Percentiles rank a stretch among this genome's conserved stretches.
phyloP scores from a whole-genome alignment of 2,888 invertebrate species.

The Agrilus cyanescens region DNA sequence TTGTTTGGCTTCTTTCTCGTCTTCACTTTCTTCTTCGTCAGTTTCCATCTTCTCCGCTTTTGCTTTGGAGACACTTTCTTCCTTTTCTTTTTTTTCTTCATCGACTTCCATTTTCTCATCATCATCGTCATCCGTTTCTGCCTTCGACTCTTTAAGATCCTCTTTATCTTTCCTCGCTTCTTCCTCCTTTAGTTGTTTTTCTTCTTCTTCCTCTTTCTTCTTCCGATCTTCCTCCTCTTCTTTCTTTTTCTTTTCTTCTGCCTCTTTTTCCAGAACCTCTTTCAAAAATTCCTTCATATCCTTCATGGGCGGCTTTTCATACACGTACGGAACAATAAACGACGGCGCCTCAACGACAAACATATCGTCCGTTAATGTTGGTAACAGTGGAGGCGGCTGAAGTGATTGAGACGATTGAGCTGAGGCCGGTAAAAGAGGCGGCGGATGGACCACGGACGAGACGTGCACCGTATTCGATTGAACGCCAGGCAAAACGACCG shows the following conservation, averaged over 20 bases:
- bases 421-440: too few relatives aligned
- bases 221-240: slow-evolving; percentile 36
- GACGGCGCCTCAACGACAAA: slow-evolving; percentile 87
- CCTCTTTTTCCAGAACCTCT: slow-evolving; percentile 50
- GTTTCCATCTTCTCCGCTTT: slow-evolving; percentile 37
- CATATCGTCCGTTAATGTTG: slow-evolving; percentile 82
- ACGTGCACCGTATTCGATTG: too few relatives aligned
- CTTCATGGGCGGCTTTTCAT: slow-evolving; percentile 76
- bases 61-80: too few relatives aligned
- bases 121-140: slow-evolving; percentile 32
- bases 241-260: slow-evolving; percentile 46
- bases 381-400: slow-evolving; percentile 51
- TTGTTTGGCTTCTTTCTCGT: slow-evolving; percentile 38
- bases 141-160: too few relatives aligned
- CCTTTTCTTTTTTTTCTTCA: slow-evolving; percentile 24
- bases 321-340: slow-evolving; percentile 86
- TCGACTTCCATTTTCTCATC: slow-evolving; percentile 36
- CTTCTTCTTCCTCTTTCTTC: slow-evolving; percentile 19
- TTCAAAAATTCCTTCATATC: slow-evolving; percentile 63
- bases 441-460: too few relatives aligned
- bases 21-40: slow-evolving; percentile 43
- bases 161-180: slow-evolving; percentile 13
- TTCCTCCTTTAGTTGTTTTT: slow-evolving; percentile 30
- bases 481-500: too few relatives aligned
- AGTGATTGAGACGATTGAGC: slow-evolving; percentile 3